These are phyloP conservation scores for Platygyra sinensis DNA, from an alignment of 64 coral and sea anemone species.

Conservation along the genomic window DNA sequence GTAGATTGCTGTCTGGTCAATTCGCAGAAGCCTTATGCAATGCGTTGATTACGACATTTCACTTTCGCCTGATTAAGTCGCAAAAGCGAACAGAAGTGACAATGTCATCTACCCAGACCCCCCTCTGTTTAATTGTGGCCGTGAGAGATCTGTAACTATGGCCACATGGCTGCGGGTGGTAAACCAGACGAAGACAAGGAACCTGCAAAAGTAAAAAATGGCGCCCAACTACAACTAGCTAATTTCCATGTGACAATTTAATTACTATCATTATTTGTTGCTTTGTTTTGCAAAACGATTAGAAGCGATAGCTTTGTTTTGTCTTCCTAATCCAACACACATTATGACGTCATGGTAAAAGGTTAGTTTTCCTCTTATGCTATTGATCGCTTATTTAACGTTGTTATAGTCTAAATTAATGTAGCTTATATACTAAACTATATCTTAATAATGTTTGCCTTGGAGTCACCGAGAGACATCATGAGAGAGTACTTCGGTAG, in stretches of 20 bases:
- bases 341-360: slow-evolving; percentile 14
- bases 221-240: not conserved
- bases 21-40: too few species aligned
- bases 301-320: not conserved
- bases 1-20: too few species aligned
- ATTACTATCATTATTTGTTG: not conserved
- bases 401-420: too few species aligned
- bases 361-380: not conserved
- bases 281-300: not conserved
- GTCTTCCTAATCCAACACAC: not conserved
- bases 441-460: too few species aligned
- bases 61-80: not conserved
- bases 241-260: not conserved
- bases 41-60: not conserved
- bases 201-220: slow-evolving; percentile 37
- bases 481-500: too few species aligned
- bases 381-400: not conserved
- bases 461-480: too few species aligned
- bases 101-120: too few species aligned
- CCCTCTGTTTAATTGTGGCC: too few species aligned
- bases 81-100: not conserved
- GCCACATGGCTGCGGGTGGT: not conserved
- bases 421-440: not conserved
- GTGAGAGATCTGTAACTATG: too few species aligned
- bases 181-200: not conserved